Evolutionary conservation across 2,888 invertebrate species (phyloP), one percentile per base, ranked within the genome.

Genomic region (Acanthoscelides obtectus): DNA sequence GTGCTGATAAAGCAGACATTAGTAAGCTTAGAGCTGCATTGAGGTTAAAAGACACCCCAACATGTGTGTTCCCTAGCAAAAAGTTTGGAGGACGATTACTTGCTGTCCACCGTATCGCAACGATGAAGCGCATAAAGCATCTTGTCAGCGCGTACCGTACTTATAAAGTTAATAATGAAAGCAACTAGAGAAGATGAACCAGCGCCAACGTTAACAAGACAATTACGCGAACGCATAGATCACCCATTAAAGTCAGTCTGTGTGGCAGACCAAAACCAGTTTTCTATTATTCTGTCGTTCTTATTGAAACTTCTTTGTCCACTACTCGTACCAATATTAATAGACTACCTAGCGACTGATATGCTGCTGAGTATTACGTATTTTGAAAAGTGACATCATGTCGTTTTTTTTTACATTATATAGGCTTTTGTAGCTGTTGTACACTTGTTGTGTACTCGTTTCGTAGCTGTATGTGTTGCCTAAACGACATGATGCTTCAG

Each of bases 141-240:
- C 45, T 45, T 66, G 70, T 70, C 70, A 70, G 20, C 66, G 70
- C 65, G 66, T n/a, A n/a, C 66, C 25, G 65, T 70, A 70, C 65
- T 25, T 70, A 66, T 25, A 66, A 20, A 20, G 67, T 25, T 12
- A 45, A 45, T 45, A 45, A 45, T 67, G 22, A 70, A 65, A 65
- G 21, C 69, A 64, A 22, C 64, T 12, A 17, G 12, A 12, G 66
- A 70, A 70, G 66, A 70, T 27, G 64, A 70, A 22, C 64, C 65
- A 22, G 65, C 19, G 64, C 64, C 65, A 22, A 22, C 19, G 64
- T 70, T 70, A 22, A 66, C 45, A 66, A 66, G 21, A 66, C 70
- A 66, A 70, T 66, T 70, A 66, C 22, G 20, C 6, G 66, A 64
- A 25, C 27, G 12, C 45, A 45, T 45, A 45, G 3, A 45, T 45